These are phyloP conservation scores for Drosophila littoralis DNA, from an alignment of 1,140 invertebrate species.

Conservation along the genomic window DNA sequence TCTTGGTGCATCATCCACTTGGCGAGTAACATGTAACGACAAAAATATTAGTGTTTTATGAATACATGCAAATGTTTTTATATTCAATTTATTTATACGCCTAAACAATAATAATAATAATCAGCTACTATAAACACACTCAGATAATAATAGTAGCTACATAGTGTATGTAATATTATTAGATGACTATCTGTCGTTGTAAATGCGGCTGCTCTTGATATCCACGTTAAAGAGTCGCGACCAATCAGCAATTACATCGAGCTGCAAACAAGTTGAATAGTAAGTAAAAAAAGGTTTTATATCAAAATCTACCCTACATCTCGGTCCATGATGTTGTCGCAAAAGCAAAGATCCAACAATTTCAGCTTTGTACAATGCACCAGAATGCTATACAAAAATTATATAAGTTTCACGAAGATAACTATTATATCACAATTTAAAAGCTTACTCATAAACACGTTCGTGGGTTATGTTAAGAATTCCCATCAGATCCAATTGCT, in stretches of 20 bases:
- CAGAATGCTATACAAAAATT: slow-evolving; percentile 86
- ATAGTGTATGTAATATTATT: background rate
- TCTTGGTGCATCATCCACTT: too few species aligned
- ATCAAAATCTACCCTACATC: slow-evolving; percentile 85
- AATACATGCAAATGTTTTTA: background rate
- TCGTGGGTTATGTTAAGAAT: slow-evolving; percentile 90
- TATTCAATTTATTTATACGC: slow-evolving; percentile 22
- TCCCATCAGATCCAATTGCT: slow-evolving; percentile 93
- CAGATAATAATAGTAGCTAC: slow-evolving; percentile 1
- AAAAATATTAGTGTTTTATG: background rate
- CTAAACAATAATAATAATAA: slow-evolving; percentile 4
- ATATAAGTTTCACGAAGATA: background rate
- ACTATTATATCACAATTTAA: background rate
- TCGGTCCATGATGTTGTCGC: slow-evolving; percentile 90
- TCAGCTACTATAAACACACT: slow-evolving; percentile 4
- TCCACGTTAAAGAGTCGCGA: slow-evolving; percentile 72
- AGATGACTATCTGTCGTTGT: slow-evolving; percentile 42
- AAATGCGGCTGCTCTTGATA: slow-evolving; percentile 74
- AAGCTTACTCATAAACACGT: slow-evolving; percentile 87
- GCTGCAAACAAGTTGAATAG: slow-evolving; percentile 28
- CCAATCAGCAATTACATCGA: slow-evolving; percentile 69
- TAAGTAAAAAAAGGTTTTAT: background rate
- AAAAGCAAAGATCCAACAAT: slow-evolving; percentile 94
- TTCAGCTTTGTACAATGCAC: slow-evolving; percentile 88
- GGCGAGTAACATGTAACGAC: too few species aligned